Evolutionary conservation across 2,888 invertebrate species (phyloP).

Genomic region (Bruchidius siliquastri): DNA sequence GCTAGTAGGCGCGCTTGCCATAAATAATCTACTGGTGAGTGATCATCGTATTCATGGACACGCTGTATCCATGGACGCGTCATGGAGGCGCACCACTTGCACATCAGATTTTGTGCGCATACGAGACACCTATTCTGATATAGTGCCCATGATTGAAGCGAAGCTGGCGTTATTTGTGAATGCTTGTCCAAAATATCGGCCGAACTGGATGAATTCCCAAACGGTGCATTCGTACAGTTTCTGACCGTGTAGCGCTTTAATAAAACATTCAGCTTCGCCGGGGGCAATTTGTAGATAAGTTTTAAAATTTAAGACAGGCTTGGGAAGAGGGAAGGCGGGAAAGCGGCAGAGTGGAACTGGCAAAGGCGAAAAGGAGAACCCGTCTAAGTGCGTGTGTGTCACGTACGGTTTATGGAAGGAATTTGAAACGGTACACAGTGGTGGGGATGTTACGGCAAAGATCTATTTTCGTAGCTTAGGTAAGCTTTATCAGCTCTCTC

Average conservation of each 20-base stretch:
- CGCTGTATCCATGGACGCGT: too few relatives aligned
- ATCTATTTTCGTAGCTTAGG: too few relatives aligned
- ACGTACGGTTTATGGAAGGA: conserved; percentile 33
- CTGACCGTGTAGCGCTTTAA: background rate
- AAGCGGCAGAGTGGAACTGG: conserved; percentile 9
- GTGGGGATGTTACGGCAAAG: background rate
- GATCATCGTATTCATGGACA: too few relatives aligned
- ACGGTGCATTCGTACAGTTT: background rate
- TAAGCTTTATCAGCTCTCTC: too few relatives aligned
- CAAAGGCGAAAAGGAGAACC: conserved; percentile 26
- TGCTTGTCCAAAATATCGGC: background rate
- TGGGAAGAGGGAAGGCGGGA: conserved; percentile 25
- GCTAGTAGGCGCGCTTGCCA: too few relatives aligned
- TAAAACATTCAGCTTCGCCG: background rate
- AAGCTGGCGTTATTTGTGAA: too few relatives aligned
- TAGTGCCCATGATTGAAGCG: too few relatives aligned
- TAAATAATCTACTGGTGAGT: too few relatives aligned
- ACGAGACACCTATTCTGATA: too few relatives aligned
- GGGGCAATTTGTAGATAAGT: conserved; percentile 37
- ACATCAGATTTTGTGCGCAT: too few relatives aligned
- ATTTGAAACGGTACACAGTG: conserved; percentile 16
- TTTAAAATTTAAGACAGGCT: conserved; percentile 40
- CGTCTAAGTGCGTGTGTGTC: conserved; percentile 22
- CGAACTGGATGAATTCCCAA: background rate
- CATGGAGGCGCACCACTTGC: too few relatives aligned